Percentiles rank a stretch among this genome's conserved stretches.
Evolutionary conservation across 2,888 invertebrate genomes (phyloP).

Genomic region (Drosophila quinaria): DNA sequence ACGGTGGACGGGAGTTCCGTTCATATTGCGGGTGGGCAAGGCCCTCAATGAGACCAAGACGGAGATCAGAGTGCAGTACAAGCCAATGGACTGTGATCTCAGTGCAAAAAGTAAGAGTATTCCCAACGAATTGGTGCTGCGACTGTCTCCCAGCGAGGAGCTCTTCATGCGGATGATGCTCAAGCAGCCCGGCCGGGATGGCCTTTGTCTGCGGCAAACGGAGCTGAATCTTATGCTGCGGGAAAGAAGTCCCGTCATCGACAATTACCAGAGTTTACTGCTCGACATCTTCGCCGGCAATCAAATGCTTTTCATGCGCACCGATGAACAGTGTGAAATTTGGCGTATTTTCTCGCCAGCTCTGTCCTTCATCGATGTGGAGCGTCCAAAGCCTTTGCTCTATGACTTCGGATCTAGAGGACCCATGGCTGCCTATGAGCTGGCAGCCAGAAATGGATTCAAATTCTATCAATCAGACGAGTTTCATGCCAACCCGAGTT

Average conservation of each 20-base stretch:
- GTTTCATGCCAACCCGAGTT: constrained; percentile 54
- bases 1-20: constrained; percentile 68
- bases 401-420: constrained; percentile 63
- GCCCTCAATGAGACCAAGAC: constrained; percentile 64
- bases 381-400: constrained; percentile 51
- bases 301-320: constrained; percentile 72
- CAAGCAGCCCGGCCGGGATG: constrained; percentile 49
- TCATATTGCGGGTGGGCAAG: constrained; percentile 64
- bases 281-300: constrained; percentile 63
- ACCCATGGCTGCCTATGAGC: constrained; percentile 57
- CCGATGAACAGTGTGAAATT: constrained; percentile 70
- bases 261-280: constrained; percentile 34
- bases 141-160: constrained; percentile 55
- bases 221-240: constrained; percentile 44
- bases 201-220: constrained; percentile 45
- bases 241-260: constrained; percentile 14
- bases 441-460: constrained; percentile 58
- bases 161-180: constrained; percentile 68
- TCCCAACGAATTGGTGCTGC: constrained; percentile 62
- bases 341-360: constrained; percentile 71
- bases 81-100: constrained; percentile 43
- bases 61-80: constrained; percentile 67
- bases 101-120: constrained; percentile 8
- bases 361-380: constrained; percentile 48
- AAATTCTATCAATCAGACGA: constrained; percentile 54